These are phyloP conservation scores for Tenthredo amoena DNA, from an alignment of 2,888 invertebrate genomes.

Conservation along the genomic window DNA sequence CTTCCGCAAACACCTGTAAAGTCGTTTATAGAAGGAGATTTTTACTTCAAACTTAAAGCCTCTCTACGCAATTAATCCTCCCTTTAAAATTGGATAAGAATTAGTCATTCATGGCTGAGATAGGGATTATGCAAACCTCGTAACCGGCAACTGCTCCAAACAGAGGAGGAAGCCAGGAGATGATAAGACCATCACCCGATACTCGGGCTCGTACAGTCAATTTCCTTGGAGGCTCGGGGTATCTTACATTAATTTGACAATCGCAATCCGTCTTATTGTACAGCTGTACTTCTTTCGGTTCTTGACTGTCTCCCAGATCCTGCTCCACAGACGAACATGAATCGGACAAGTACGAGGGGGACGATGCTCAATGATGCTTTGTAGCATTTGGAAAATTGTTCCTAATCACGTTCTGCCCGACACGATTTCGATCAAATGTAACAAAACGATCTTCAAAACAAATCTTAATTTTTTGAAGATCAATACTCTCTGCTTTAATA, in stretches of 20 bases:
- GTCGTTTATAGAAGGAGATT: background rate
- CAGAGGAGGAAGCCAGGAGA: conserved; percentile 47
- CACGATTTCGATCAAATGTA: background rate
- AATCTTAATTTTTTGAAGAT: background rate
- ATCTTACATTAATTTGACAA: conserved; percentile 9
- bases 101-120: background rate
- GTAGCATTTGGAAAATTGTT: conserved; percentile 19
- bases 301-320: conserved; percentile 13
- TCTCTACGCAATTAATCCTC: background rate
- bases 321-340: conserved; percentile 47
- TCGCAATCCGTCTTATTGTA: background rate
- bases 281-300: background rate
- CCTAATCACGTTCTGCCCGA: background rate
- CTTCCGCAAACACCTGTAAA: conserved; percentile 29
- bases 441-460: background rate
- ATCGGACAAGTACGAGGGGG: conserved; percentile 38
- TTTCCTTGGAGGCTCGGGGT: conserved; percentile 33
- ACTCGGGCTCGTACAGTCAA: conserved; percentile 34
- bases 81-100: background rate
- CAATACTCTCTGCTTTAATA: background rate
- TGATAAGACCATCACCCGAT: conserved; percentile 42
- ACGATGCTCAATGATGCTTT: conserved; percentile 14
- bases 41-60: background rate
- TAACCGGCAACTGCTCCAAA: conserved; percentile 39
- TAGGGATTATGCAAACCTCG: conserved; percentile 6